Percentiles rank a stretch among this genome's conserved stretches.
Evolutionary conservation across 2,113 vertebrate species (phyloP).

Genomic region (Reinhardtius hippoglossoides): DNA sequence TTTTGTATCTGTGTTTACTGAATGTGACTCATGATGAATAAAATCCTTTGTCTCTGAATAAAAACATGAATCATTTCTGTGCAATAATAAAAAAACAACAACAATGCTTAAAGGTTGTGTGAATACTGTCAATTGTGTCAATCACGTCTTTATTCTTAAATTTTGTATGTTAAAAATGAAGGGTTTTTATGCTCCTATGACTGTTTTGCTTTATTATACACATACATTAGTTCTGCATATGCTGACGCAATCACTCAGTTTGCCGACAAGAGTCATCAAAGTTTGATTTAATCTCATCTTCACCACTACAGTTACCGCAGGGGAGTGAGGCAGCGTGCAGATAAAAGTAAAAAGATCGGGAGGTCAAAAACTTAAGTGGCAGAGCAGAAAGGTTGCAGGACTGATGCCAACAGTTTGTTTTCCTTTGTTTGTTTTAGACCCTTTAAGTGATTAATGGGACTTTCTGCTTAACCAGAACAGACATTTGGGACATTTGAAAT

Average conservation of each 20-base stretch:
- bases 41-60: neutral
- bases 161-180: no score
- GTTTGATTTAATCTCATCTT: slow-evolving; percentile 48
- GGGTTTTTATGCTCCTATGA: no score
- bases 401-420: slow-evolving; percentile 14
- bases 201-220: slow-evolving; percentile 2
- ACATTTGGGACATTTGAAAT: slow-evolving; percentile 48
- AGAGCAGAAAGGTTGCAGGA: slow-evolving; percentile 21
- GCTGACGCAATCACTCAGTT: no score
- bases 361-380: slow-evolving; percentile 31
- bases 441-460: slow-evolving; percentile 52
- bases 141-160: no score
- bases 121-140: no score
- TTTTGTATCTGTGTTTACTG: neutral
- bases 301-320: slow-evolving; percentile 1
- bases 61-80: neutral
- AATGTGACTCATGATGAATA: neutral
- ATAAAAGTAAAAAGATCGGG: slow-evolving; percentile 24
- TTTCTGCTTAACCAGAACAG: slow-evolving; percentile 30
- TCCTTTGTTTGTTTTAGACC: slow-evolving; percentile 24
- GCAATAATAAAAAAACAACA: neutral
- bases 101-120: no score
- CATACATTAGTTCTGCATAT: no score
- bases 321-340: neutral
- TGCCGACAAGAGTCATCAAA: slow-evolving; percentile 4